Base-by-base conservation (phyloP, 2,888 invertebrate species). In the Heliconius charithonia region DNA sequence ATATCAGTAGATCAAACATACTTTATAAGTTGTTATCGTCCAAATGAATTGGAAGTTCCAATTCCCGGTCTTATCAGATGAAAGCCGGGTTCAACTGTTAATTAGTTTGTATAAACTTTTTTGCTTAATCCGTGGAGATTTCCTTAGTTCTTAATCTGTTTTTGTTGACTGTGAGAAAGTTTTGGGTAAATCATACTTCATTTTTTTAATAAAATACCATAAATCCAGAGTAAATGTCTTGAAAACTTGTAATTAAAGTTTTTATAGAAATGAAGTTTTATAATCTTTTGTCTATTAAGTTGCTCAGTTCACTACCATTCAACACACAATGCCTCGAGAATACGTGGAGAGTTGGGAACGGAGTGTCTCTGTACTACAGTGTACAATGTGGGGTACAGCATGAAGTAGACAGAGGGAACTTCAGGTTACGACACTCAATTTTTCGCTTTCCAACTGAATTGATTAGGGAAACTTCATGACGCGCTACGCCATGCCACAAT, bases 41-140 rank as follows among this genome's bases (percentile, higher is more conserved):
- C 45, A 79, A 79, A 81, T 78, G 81, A 78, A 73, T 78, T 75
- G 73, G 69, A 80, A 81, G 69, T 80, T 81, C 62, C 29, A 37
- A 51, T 80, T 76, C 75, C 76, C 77, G 65, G 62, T 37, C 29
- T 32, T 81, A 82, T 82, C 81, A 79, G 81, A 79, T 79, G 41
- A 29, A 65, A 75, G 65, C 76, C 59, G 69, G 76, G 76, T 74
- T 81, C 77, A 76, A 77, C 81, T 80, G 82, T 81, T 82, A 80
- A 82, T 82, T 82, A 81, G 81, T 78, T 78, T 77, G 75, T 65
- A 77, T 32, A 67, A 79, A 69, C 66, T 77, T 82, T 80, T 82
- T 81, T 79, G 74, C 75, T 81, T 81, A 75, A 81, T 76, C 79
- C 79, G 63, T 56, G 29, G 51, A 63, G 69, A 79, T 77, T 79